Base-by-base conservation (phyloP, 2,113 vertebrate genomes). In the Neolamprologus devosi region DNA sequence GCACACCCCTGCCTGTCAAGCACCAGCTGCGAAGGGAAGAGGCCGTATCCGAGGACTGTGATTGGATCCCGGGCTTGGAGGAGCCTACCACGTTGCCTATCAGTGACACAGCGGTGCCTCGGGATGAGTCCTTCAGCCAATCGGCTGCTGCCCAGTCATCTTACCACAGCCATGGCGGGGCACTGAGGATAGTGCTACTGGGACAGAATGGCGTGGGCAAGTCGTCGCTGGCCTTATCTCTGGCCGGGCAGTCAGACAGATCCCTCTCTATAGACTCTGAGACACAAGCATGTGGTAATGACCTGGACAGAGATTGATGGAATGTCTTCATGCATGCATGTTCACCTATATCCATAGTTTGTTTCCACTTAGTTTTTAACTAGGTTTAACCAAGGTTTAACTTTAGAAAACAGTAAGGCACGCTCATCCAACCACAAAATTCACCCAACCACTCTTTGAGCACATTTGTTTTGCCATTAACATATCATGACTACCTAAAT, bases 191-290 rank as follows among this genome's bases (percentile, higher is more conserved):
- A 79, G 96, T 97, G 87, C 94, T 98, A 28, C 90, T 98, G 83
- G 98, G 97, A 55, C 97, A 98, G 95, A 97, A 96, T 4, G 97
- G 98, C 5, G 98, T 98, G 89, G 98, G 98, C 82, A 98, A 98
- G 92, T 97, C 97, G 2, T 96, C 97, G 1, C 95, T 98, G 83
- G 97, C 97, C 49, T 95, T 97, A 84, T 97, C 97, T 84, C 97
- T 98, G n/a, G 97, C 97, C 0, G 97, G 97, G 78, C 95, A 95
- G 86, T 95, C 95, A 3, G 96, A 96, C 94, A 90, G 95, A 93
- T 95, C 95, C 13, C 92, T 94, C 47, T 94, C 92, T 23, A 37
- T 93, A 91, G 94, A 95, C 94, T 91, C 91, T 68, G 96, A 97
- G 85, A 95, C 95, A 35, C 95, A 94, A 93, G 91, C 95, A 63